phyloP scores from a whole-genome alignment of 2,888 invertebrate genomes.

The Hyalella azteca region DNA sequence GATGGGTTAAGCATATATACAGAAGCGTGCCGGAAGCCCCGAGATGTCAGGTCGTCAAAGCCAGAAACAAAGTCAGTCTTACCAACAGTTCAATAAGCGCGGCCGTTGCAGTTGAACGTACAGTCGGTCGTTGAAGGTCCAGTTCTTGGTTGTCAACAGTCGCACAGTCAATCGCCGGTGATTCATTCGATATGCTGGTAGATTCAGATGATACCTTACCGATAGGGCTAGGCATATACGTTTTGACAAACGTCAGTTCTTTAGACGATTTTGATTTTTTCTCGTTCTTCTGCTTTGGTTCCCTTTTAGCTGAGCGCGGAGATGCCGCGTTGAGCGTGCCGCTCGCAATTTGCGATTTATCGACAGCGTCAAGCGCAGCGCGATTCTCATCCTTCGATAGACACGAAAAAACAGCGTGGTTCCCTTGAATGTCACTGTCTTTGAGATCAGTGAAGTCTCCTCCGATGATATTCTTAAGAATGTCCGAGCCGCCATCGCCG shows the following conservation, averaged over 20 bases:
- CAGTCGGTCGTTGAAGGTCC: neutral
- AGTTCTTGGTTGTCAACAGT: neutral
- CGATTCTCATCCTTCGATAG: neutral
- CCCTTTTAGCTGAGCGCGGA: neutral
- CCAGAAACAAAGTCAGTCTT: neutral
- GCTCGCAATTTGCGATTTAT: neutral
- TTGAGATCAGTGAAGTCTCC: slow-evolving; percentile 21
- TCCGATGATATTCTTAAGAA: slow-evolving; percentile 1
- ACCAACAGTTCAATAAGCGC: slow-evolving; percentile 21
- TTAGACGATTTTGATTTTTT: neutral
- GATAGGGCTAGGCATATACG: neutral
- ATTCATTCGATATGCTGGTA: neutral
- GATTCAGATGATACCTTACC: neutral
- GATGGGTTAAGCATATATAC: no score
- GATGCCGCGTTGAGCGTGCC: neutral
- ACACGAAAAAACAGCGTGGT: neutral
- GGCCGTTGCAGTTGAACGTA: neutral
- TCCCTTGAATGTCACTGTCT: slow-evolving; percentile 1
- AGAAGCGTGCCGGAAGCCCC: no score
- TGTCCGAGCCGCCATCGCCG: neutral
- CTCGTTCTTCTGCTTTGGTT: neutral
- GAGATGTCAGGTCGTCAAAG: no score
- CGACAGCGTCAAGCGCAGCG: neutral
- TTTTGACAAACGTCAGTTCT: neutral
- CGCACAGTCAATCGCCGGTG: no score